Conservation (phyloP, 2,113 vertebrate species). For the Prionailurus viverrinus region DNA sequence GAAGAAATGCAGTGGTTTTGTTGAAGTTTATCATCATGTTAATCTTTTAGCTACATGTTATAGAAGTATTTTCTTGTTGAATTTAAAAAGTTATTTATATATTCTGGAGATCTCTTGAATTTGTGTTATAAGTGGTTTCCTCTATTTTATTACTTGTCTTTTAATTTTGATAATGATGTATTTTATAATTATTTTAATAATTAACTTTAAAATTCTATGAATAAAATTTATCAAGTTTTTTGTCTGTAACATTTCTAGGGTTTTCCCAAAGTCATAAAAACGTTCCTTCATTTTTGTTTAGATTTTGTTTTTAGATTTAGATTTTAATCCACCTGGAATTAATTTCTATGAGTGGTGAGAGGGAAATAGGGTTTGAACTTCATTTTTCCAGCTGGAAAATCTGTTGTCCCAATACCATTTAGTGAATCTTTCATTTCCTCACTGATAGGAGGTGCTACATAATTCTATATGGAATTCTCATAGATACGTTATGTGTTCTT, state of each 20-base stretch:
- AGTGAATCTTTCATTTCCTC: not conserved
- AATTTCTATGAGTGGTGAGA: not conserved
- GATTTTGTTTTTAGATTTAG: not conserved
- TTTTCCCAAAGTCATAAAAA: not conserved
- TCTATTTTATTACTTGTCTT: not conserved
- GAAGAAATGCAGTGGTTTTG: not conserved
- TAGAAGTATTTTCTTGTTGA: slow-evolving; percentile 31
- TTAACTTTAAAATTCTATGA: slow-evolving; percentile 22
- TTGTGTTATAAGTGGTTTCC: not conserved
- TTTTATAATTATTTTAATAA: slow-evolving; percentile 34
- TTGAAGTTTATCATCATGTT: not conserved
- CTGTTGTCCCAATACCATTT: not conserved
- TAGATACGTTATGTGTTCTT: not conserved
- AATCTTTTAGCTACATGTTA: slow-evolving; percentile 5
- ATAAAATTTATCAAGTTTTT: not conserved
- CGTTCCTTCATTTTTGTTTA: not conserved
- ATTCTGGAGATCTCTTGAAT: not conserved
- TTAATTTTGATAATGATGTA: not conserved
- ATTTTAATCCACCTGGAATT: slow-evolving; percentile 40
- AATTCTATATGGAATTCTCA: not conserved
- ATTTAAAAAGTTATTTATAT: not conserved
- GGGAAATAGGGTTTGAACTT: not conserved
- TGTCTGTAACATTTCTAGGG: not conserved
- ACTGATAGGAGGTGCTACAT: not conserved
- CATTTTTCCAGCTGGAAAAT: not conserved